These are phyloP conservation scores for Chiroxiphia lanceolata DNA, from an alignment of 2,797 vertebrate genomes.

Conservation along the genomic window DNA sequence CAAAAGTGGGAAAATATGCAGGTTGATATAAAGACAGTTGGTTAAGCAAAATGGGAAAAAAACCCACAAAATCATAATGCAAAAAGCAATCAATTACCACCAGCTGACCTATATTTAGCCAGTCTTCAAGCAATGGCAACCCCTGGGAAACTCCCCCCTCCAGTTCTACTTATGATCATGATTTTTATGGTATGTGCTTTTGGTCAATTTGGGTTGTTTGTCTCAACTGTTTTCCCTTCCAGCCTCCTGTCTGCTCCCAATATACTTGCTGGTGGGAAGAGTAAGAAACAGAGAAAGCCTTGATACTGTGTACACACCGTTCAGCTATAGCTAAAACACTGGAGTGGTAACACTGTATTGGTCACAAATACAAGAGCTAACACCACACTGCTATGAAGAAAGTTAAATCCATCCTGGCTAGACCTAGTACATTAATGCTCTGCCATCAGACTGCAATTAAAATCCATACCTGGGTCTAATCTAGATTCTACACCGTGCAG, in stretches of 20 bases:
- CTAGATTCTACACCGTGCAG: neutral
- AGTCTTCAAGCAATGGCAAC: neutral
- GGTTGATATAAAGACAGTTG: neutral
- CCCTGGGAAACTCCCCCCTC: neutral
- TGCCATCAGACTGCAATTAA: neutral
- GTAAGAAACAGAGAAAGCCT: neutral
- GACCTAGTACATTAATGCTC: neutral
- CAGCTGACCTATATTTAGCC: neutral
- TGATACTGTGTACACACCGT: neutral
- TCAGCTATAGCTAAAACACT: neutral
- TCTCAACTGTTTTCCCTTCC: neutral
- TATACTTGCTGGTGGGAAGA: neutral
- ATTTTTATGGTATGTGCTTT: neutral
- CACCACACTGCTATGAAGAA: neutral
- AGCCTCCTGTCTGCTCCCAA: neutral
- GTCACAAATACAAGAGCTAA: neutral
- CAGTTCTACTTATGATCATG: neutral
- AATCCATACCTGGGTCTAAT: neutral
- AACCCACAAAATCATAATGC: rapidly evolving
- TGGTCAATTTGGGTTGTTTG: neutral
- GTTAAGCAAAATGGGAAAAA: neutral
- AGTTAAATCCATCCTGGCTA: neutral
- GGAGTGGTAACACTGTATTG: neutral
- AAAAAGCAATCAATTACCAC: neutral
- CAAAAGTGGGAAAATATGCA: neutral